Evolutionary conservation across 2,797 vertebrate genomes (phyloP).

Genomic region (Oophaga sylvatica): DNA sequence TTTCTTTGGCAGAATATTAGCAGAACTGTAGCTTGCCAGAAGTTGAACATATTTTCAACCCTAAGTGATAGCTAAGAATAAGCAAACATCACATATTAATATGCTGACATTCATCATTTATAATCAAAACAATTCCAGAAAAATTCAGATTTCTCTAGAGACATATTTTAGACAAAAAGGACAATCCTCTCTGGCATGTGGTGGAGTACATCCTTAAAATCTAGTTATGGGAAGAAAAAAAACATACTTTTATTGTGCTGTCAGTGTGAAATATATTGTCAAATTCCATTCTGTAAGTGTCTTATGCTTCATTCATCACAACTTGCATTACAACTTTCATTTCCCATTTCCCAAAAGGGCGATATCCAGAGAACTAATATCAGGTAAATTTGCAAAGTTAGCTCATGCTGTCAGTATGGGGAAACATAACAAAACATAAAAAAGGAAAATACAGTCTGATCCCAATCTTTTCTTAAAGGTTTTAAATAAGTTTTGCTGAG

Average conservation of each 20-base stretch:
- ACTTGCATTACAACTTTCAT: constrained; percentile 56
- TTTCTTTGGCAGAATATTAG: not conserved
- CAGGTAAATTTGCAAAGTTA: constrained; percentile 56
- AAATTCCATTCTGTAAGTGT: constrained; percentile 49
- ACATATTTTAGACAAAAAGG: constrained; percentile 44
- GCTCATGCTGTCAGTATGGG: constrained; percentile 50
- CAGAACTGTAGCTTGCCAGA: not conserved
- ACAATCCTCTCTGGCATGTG: constrained; percentile 33
- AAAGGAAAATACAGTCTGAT: constrained; percentile 45
- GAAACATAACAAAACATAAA: constrained; percentile 52
- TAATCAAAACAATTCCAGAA: constrained; percentile 32
- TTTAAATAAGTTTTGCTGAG: constrained; percentile 46
- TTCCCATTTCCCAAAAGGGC: constrained; percentile 54
- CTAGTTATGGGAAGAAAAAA: constrained; percentile 45
- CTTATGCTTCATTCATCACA: constrained; percentile 55
- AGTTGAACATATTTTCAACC: not conserved
- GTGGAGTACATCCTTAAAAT: constrained; percentile 42
- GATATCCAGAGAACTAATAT: constrained; percentile 54
- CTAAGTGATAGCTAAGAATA: constrained; percentile 3
- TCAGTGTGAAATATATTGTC: constrained; percentile 51
- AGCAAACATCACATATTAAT: constrained; percentile 31
- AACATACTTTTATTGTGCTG: constrained; percentile 50
- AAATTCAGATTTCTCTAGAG: constrained; percentile 37
- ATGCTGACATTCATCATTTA: constrained; percentile 31
- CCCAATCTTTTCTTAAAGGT: constrained; percentile 41